A percentile compares a stretch with the other conserved stretches of the same genome.
Evolutionary conservation across 1,140 invertebrate genomes (phyloP).

Genomic region (Tetragonula clypearis): DNA sequence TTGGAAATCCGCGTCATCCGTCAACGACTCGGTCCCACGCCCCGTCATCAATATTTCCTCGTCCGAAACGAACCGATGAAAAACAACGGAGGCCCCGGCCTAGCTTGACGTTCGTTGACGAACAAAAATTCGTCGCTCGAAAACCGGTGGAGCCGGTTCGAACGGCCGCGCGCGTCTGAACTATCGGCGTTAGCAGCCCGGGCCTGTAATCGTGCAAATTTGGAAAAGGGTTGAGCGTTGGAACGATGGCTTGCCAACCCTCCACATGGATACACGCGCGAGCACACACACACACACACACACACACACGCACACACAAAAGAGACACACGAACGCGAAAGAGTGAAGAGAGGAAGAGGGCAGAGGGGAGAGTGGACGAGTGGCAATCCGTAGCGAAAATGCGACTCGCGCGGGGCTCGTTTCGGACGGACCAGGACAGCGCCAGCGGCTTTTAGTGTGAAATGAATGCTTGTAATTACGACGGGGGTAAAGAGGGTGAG

Average conservation of each 20-base stretch:
- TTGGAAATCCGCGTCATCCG: no score
- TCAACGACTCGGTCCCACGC: no score
- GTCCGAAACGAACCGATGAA: no score
- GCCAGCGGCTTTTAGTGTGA: constrained; percentile 67
- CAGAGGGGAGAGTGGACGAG: constrained; percentile 33
- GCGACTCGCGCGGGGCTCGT: constrained; percentile 68
- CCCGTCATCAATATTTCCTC: no score
- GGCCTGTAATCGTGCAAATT: constrained; percentile 62
- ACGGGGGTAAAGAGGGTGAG: constrained; percentile 26
- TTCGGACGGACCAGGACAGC: constrained; percentile 54
- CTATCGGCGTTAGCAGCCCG: constrained; percentile 9
- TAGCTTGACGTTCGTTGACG: no score
- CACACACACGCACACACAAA: no score
- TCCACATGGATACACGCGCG: neutral
- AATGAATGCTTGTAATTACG: constrained; percentile 72
- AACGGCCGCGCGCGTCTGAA: neutral
- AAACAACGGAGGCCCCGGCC: no score
- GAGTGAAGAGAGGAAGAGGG: no score
- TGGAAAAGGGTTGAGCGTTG: constrained; percentile 54
- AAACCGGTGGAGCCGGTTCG: no score
- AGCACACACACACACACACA: no score
- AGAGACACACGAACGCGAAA: no score
- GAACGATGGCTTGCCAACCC: neutral
- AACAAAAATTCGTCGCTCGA: no score
- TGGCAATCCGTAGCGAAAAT: constrained; percentile 67